Evolutionary conservation across 2,888 invertebrate species (phyloP).

Genomic region (Cephus sareptanus): DNA sequence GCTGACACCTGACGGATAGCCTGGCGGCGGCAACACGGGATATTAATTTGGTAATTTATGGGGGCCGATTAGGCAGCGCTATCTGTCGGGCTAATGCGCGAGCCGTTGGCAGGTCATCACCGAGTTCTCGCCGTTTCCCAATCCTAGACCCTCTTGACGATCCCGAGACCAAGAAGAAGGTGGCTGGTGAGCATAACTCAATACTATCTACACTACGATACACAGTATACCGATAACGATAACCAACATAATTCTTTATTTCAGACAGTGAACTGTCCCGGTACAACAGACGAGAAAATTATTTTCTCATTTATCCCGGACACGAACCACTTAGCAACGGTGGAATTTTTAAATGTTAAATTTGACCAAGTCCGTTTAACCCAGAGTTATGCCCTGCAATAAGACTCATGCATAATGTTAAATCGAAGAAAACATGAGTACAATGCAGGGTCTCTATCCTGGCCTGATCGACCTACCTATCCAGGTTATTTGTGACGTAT

Average conservation of each 20-base stretch:
- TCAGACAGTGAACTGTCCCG: background rate
- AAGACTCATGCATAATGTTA: background rate
- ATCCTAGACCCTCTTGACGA: conserved; percentile 36
- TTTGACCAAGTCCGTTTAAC: background rate
- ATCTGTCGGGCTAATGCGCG: conserved; percentile 63
- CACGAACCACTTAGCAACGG: background rate
- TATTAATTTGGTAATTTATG: conserved; percentile 66
- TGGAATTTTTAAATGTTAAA: background rate
- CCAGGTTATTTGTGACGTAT: conserved; percentile 54
- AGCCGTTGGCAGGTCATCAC: conserved; percentile 63
- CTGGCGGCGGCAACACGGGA: conserved; percentile 58
- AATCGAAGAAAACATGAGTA: background rate
- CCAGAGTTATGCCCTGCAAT: background rate
- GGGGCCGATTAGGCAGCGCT: conserved; percentile 62
- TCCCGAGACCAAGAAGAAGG: background rate
- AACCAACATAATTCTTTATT: background rate
- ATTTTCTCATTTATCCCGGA: background rate
- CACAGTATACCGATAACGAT: background rate
- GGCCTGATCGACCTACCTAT: conserved; percentile 6
- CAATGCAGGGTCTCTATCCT: conserved; percentile 1
- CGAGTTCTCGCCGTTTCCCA: conserved; percentile 23
- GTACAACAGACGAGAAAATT: background rate
- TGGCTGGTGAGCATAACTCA: background rate
- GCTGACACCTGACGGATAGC: conserved; percentile 64
- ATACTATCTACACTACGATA: background rate